Evolutionary conservation across 2,797 vertebrate species (phyloP).

Genomic region (Myripristis jacobus): DNA sequence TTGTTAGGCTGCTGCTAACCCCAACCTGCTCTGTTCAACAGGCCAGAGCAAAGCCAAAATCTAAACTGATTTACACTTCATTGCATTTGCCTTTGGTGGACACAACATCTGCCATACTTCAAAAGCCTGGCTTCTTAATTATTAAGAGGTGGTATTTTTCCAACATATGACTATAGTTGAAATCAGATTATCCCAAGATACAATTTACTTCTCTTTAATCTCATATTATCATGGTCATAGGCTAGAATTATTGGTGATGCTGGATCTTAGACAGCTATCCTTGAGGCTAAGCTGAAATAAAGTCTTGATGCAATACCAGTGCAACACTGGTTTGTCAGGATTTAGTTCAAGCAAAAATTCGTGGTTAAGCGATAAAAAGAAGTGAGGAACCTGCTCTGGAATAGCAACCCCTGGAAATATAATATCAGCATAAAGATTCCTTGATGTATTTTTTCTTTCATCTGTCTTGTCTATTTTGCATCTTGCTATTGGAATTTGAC

Average conservation of each 20-base stretch:
- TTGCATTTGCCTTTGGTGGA: not conserved
- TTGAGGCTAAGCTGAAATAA: not conserved
- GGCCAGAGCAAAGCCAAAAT: conserved; percentile 21
- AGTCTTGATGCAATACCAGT: not conserved
- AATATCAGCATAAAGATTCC: not conserved
- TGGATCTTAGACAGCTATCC: not conserved
- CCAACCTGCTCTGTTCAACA: conserved; percentile 3
- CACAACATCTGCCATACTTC: not conserved
- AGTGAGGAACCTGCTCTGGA: too few relatives aligned
- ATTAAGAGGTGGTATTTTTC: conserved; percentile 4
- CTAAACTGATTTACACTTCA: conserved; percentile 3
- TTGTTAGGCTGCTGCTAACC: conserved; percentile 24
- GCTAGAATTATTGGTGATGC: not conserved
- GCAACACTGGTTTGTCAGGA: not conserved
- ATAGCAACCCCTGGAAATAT: too few relatives aligned
- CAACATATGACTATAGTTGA: not conserved
- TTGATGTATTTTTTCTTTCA: too few relatives aligned
- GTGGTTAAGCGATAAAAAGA: not conserved
- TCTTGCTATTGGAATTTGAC: not conserved
- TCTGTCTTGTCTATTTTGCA: too few relatives aligned
- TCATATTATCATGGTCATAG: not conserved
- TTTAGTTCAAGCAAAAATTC: conserved; percentile 1
- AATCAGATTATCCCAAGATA: not conserved
- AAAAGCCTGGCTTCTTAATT: not conserved
- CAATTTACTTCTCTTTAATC: not conserved